Percentiles rank a stretch among this genome's conserved stretches.
phyloP scores from a whole-genome alignment of 2,113 vertebrate genomes.

The Ancistrus triradiatus region DNA sequence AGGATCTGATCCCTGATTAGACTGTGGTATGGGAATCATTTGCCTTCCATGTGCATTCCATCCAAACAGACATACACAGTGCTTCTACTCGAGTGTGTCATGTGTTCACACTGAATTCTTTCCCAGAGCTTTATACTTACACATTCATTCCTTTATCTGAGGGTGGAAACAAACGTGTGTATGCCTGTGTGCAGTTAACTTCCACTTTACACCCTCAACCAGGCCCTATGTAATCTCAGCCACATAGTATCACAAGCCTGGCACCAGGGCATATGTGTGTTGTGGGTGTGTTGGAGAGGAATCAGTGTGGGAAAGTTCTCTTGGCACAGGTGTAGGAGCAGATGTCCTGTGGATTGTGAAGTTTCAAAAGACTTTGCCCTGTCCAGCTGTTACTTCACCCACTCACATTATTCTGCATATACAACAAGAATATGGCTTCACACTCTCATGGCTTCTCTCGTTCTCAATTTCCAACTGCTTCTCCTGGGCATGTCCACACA shows the following conservation, averaged over 20 bases:
- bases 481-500: too few species aligned
- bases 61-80: constrained; percentile 1
- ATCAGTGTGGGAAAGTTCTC: constrained; percentile 48
- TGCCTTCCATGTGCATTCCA: not conserved
- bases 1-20: not conserved
- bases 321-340: constrained; percentile 42
- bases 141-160: constrained; percentile 12
- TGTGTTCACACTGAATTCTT: constrained; percentile 2
- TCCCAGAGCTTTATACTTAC: constrained; percentile 7
- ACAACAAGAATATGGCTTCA: too few species aligned
- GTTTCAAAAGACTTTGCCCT: constrained; percentile 28
- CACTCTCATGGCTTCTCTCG: too few species aligned
- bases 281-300: constrained; percentile 40
- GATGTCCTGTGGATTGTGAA: constrained; percentile 39
- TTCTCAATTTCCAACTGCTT: too few species aligned
- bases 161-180: not conserved
- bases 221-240: constrained; percentile 6
- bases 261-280: constrained; percentile 32
- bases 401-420: not conserved
- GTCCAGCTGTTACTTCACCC: constrained; percentile 49
- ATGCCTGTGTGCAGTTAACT: constrained; percentile 1
- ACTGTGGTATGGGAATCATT: not conserved
- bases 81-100: not conserved
- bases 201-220: not conserved
- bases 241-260: constrained; percentile 1